Conservation (phyloP, 2,113 vertebrate species). For the Papio anubis region DNA sequence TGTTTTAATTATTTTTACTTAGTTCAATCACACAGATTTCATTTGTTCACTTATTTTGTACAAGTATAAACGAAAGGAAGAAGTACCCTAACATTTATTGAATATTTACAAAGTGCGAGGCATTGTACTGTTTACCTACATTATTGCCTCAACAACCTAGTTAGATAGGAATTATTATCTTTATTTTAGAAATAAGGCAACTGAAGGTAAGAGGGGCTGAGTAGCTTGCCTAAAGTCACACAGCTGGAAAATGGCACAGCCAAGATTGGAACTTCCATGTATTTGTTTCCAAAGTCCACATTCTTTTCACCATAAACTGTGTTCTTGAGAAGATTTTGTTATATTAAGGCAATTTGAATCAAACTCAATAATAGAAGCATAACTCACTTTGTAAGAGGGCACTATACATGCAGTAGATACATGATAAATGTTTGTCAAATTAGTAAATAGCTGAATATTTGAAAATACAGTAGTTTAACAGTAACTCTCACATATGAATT, state of each 20-base stretch:
- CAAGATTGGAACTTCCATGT: not conserved
- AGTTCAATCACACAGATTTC: not conserved
- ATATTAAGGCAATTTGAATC: not conserved
- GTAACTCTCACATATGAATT: not conserved
- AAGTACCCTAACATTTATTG: not conserved
- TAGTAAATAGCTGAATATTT: constrained; percentile 46
- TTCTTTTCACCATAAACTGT: not conserved
- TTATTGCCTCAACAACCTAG: not conserved
- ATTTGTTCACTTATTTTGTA: constrained; percentile 22
- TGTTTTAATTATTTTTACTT: constrained; percentile 48
- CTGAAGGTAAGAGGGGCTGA: not conserved
- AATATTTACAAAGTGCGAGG: not conserved
- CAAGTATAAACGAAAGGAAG: not conserved
- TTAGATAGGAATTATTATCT: not conserved
- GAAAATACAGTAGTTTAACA: constrained; percentile 12
- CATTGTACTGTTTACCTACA: not conserved
- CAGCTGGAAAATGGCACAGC: not conserved
- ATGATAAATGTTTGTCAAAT: constrained; percentile 21
- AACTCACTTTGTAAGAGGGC: not conserved
- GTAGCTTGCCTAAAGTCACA: constrained; percentile 11
- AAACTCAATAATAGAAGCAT: not conserved
- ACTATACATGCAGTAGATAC: not conserved
- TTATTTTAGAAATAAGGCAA: constrained; percentile 41
- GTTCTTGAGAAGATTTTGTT: constrained; percentile 17
- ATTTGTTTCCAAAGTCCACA: not conserved